Evolutionary conservation across 2,797 vertebrate species (phyloP), one percentile per base, ranked within the genome.

Genomic region (Paratrypauchen microcephalus): DNA sequence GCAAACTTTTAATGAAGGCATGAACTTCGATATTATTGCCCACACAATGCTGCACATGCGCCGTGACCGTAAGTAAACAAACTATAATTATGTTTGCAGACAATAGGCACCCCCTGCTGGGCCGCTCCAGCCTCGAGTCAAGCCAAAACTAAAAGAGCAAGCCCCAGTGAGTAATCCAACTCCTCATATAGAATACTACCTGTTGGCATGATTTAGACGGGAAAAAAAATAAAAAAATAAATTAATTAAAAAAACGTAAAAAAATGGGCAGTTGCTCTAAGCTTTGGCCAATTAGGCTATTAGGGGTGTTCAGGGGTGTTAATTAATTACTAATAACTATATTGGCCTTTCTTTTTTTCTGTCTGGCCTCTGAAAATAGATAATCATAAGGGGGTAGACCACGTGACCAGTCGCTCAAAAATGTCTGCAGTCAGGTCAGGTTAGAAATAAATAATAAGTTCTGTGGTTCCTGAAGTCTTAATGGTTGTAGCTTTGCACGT

Each of bases 1-100:
- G 71, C 73, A 81, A 90, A 91, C 86, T 92, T 92, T 92, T 89
- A 88, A 91, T 88, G 85, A 89, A 86, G 87, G 80, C 80, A 80
- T 77, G 75, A 82, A 90, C 84, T 88, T 88, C 9, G 39, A 73
- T 69, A 69, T 60, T 79, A 77, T 73, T 82, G 63, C 76, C 81
- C 75, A 80, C 76, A 71, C 73, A 57, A 68, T 41, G 39, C 69
- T 45, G 60, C 68, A 30, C 70, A 72, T 66, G 71, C 72, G 59
- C 52, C 19, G 78, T 77, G 67, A 56, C 73, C 70, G 52, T 71
- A 65, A 45, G 41, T 75, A 78, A 79, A 81, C 75, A 83, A 79
- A 78, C 76, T 81, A 45, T 86, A 80, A 88, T 88, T 83, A 45
- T 45, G 80, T 83, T 71, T 71, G 78, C 74, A 81, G 83, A 85